Evolutionary conservation across 2,113 vertebrate species (phyloP), one percentile per base, ranked within the genome.

Genomic region (Ptilorrhoa leucosticta): DNA sequence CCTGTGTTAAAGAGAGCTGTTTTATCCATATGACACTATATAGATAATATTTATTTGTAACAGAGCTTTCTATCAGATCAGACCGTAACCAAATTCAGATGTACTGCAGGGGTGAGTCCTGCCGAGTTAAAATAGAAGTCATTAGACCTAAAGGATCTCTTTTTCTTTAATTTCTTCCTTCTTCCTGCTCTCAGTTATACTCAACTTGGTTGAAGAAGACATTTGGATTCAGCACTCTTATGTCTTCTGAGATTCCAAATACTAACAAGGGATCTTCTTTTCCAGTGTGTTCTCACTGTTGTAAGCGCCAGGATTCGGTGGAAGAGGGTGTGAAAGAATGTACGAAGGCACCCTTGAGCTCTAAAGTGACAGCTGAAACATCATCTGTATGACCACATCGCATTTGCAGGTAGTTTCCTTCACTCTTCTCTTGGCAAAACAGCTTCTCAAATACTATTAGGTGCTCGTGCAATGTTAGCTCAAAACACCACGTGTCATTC

Each of bases 401-500:
- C 39, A 60, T 35, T 57, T 78, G 47, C 90, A 96, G 97, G 97
- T 97, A 96, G 7, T 23, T 80, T 86, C 70, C 33, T 69, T 85
- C 61, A 10, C 56, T 73, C 24, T 61, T 68, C 65, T 63, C 66
- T 44, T 76, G 73, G 58, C 35, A 84, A 72, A 94, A 84, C 26
- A 56, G 27, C 37, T 66, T 58, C 58, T 85, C 42, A 65, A 47
- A 22, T 39, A 21, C 44, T 60, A 13, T 28, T 40, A 40, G 7
- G 65, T 33, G 66, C 27, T 51, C 2, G 2, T 61, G 56, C 3
- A 4, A 8, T 24, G 10, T 48, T 76, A 60, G 57, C 35, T 80
- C 39, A 28, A 70, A 84, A 57, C 81, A 66, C 18, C 77, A 15
- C 0, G 1, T 8, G 24, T 24, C 64, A 68, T 23, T 51, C 61